Conservation (phyloP, 1,140 invertebrate species). For the Caerostris darwini region DNA sequence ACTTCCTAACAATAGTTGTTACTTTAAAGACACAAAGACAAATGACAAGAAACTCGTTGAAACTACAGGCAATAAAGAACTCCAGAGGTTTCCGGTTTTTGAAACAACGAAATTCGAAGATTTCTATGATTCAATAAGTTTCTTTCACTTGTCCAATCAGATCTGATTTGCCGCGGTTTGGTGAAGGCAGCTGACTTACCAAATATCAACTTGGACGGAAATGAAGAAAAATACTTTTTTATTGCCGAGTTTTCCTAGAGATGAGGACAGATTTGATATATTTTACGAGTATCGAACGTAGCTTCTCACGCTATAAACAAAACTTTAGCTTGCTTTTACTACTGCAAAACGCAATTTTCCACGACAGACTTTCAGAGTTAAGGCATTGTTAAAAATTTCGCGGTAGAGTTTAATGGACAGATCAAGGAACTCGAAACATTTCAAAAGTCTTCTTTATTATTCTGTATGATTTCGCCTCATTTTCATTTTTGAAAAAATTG, state of each 20-base stretch:
- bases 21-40: constrained; percentile 44
- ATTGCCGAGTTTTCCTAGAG: constrained; percentile 8
- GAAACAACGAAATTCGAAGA: constrained; percentile 22
- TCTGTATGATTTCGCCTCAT: neutral
- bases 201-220: constrained; percentile 32
- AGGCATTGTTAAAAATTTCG: constrained; percentile 47
- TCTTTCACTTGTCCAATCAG: constrained; percentile 41
- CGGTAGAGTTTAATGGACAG: constrained; percentile 14
- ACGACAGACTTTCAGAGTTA: constrained; percentile 12
- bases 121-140: constrained; percentile 50
- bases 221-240: constrained; percentile 43
- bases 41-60: constrained; percentile 19
- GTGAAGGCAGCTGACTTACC: neutral
- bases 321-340: constrained; percentile 7
- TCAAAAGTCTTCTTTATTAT: neutral
- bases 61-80: constrained; percentile 47
- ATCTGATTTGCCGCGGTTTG: constrained; percentile 5
- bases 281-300: constrained; percentile 43
- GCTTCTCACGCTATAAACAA: constrained; percentile 51
- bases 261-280: constrained; percentile 36
- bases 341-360: constrained; percentile 10
- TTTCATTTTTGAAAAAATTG: neutral
- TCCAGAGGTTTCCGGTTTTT: neutral
- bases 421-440: neutral
- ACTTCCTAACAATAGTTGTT: constrained; percentile 31